phyloP scores from a whole-genome alignment of 2,797 vertebrate species.

The Myiotriccus ornatus region DNA sequence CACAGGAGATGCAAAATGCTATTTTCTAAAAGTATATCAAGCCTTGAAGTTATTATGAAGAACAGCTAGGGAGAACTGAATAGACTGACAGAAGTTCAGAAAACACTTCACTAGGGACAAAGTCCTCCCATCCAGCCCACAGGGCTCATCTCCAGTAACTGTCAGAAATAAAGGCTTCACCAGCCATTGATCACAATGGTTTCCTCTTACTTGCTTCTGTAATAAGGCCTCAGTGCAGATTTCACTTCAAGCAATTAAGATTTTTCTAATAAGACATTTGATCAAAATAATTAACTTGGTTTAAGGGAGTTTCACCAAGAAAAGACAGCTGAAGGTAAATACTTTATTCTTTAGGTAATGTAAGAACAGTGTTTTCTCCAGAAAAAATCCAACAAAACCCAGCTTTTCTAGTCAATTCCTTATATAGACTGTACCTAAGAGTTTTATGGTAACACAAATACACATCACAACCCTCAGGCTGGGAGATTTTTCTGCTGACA shows the following conservation, averaged over 20 bases:
- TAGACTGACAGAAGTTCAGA: slow-evolving; percentile 44
- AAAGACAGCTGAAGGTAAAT: not conserved
- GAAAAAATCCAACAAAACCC: not conserved
- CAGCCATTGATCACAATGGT: not conserved
- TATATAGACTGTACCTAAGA: not conserved
- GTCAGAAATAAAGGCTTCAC: slow-evolving; percentile 29
- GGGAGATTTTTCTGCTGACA: not conserved
- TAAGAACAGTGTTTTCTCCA: not conserved
- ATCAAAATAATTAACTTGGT: not conserved
- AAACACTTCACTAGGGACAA: slow-evolving; percentile 20
- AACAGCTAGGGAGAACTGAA: slow-evolving; percentile 28
- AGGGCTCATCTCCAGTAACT: slow-evolving; percentile 7
- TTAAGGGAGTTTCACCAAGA: not conserved
- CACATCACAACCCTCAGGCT: not conserved
- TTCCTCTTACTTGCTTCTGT: not conserved
- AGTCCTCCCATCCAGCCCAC: slow-evolving; percentile 17
- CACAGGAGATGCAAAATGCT: slow-evolving; percentile 38
- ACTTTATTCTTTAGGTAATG: not conserved
- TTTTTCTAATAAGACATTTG: not conserved
- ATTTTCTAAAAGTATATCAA: slow-evolving; percentile 53
- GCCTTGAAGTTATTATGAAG: slow-evolving; percentile 39
- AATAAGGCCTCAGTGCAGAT: not conserved
- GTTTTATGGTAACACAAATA: not conserved
- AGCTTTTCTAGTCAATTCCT: not conserved
- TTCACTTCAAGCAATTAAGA: not conserved